Conservation (phyloP, 2,888 invertebrate genomes). For the Norana najaformis region DNA sequence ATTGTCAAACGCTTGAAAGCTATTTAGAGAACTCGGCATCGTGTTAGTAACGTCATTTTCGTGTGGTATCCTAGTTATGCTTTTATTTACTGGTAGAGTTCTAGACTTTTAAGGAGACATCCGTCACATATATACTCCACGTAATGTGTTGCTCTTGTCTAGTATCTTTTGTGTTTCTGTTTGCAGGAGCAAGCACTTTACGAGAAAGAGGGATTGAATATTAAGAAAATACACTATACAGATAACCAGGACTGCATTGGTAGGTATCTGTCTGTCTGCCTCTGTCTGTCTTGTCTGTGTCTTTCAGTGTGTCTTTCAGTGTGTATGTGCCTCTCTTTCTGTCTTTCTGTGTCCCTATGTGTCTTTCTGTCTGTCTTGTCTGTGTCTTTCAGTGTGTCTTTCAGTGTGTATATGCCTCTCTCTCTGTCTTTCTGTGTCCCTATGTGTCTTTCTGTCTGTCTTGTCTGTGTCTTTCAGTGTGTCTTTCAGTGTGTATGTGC, state of each 20-base stretch:
- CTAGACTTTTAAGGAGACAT: too few relatives aligned
- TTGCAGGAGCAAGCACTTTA: constrained; percentile 84
- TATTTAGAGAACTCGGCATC: too few relatives aligned
- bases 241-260: constrained; percentile 97
- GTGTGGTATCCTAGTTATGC: too few relatives aligned
- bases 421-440: neutral
- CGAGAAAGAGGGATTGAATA: constrained; percentile 85
- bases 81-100: too few relatives aligned
- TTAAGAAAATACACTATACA: constrained; percentile 88
- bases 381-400: neutral
- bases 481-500: too few relatives aligned
- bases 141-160: too few relatives aligned
- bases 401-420: neutral
- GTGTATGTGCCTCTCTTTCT: neutral
- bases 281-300: neutral
- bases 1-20: too few relatives aligned
- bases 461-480: neutral
- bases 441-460: neutral
- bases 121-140: too few relatives aligned
- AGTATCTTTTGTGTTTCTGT: neutral
- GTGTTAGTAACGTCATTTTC: too few relatives aligned
- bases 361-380: too few relatives aligned
- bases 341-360: neutral
- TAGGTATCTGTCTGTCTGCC: constrained; percentile 57
- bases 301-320: neutral